Evolutionary conservation across 1,140 invertebrate species (phyloP), one percentile per base, ranked within the genome.

Genomic region (Harpegnathos saltator): DNA sequence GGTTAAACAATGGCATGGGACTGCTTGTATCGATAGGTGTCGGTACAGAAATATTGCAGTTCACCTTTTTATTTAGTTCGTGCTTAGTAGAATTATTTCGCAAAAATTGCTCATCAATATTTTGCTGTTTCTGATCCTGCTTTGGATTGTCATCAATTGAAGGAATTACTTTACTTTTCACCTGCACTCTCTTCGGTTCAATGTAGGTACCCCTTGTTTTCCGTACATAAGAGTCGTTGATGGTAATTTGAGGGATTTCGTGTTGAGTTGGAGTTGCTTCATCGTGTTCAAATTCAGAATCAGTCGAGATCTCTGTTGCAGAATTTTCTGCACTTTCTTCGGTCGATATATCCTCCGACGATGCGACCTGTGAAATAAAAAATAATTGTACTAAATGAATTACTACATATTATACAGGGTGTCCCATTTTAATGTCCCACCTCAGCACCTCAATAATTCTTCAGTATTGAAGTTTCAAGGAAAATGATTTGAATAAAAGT

Each of bases 281-380:
- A 87, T 98, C 97, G 84, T 97, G 96, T 71, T 97, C 97, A 89
- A 98, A 98, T 92, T 98, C 98, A 4, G 97, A 98, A 92, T 98
- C 98, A 0, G 98, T 98, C 62, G 97, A 98, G 82, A 98, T 98
- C 95, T 98, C 98, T 0, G 97, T 98, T 1, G 97, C 97, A 14
- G 97, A 98, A 89, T 97, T 97, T 75, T 97, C 85, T 19, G 78
- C 96, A 58, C 96, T 96, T 54, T 95, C 94, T 33, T 96, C 96
- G 62, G 96, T 96, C 44, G 96, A 96, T 68, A 95, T 93, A 66
- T 96, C 95, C 72, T 96, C 97, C 17, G 97, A 96, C 5, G 75
- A 87, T 81, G 96, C 96, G 91, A 97, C 96, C 96, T 97, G 94
- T 17, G 15, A 14, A 82, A 56, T 5, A n/a, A n/a, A n/a, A n/a